Evolutionary conservation across 2,797 vertebrate species (phyloP), one percentile per base, ranked within the genome.

Genomic region (Graptemys geographica): DNA sequence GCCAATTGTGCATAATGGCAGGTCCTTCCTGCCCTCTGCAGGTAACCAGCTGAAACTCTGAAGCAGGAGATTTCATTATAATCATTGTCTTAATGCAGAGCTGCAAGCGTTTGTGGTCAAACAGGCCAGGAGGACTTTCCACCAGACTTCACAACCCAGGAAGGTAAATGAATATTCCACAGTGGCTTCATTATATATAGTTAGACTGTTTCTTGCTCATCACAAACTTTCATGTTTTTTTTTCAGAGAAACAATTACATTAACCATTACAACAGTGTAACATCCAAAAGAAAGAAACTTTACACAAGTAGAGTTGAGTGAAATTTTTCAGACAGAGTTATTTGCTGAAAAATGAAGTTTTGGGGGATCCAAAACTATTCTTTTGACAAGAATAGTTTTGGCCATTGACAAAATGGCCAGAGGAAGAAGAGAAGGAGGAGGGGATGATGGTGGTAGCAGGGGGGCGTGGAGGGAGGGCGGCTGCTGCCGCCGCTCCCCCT

Each of bases 401-500:
- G 33, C 18, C 33, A 19, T 18, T 37, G 2, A 69, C 33, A 69
- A 65, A 65, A n/a, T 65, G 62, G 8, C 62, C 62, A 69, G 59
- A 69, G 8, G 62, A 69, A 19, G 33, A 59, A 6, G 28, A 31
- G 28, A 28, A 31, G 28, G 11, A 28, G 28, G 12, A 69, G 33
- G 9, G 8, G 62, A 10, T 37, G n/a, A 21, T 69, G 62, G 18
- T 69, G 62, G 62, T 37, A 69, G 62, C 33, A 19, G 33, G 33
- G 28, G 27, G 2, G 2, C 0, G 4, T n/a, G 18, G 33, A 4
- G 8, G 8, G 33, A 65, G 31, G 12, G 31, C 8, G 4, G 15
- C 33, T n/a, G 62, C 16, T 31, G 27, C 28, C 16, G 7, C 62
- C 8, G 6, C 33, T 69, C 18, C 62, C 18, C 18, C 62, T n/a